Percentiles rank a stretch among this genome's conserved stretches.
phyloP scores from a whole-genome alignment of 2,113 vertebrate genomes.

The Phyllostomus discolor region DNA sequence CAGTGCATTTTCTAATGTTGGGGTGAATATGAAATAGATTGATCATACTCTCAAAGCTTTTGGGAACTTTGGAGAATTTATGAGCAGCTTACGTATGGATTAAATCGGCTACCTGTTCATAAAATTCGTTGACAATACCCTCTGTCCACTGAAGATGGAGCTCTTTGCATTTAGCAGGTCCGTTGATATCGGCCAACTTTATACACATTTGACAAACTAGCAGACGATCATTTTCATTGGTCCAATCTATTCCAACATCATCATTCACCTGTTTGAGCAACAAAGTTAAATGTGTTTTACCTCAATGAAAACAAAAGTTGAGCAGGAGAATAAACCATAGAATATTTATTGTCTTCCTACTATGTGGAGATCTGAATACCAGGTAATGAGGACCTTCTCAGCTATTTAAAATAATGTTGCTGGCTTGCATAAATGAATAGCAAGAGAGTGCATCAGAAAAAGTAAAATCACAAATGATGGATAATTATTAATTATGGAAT shows the following conservation, averaged over 20 bases:
- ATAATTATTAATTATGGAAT: neutral
- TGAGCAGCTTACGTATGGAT: neutral
- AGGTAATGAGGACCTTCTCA: neutral
- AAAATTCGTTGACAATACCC: slow-evolving; percentile 98
- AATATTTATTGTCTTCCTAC: neutral
- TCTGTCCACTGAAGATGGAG: slow-evolving; percentile 97
- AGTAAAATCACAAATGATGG: neutral
- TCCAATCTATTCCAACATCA: slow-evolving; percentile 97
- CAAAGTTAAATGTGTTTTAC: neutral
- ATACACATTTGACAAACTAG: slow-evolving; percentile 99
- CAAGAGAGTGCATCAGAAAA: neutral
- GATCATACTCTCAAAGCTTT: neutral
- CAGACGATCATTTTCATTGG: slow-evolving; percentile 96
- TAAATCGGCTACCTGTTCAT: slow-evolving; percentile 89
- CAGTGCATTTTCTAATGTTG: neutral
- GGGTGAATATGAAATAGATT: neutral
- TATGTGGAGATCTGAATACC: neutral
- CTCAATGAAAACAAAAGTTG: neutral
- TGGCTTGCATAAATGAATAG: neutral
- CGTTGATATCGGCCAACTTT: slow-evolving; percentile 97
- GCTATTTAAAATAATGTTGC: neutral
- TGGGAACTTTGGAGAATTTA: neutral
- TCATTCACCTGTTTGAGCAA: slow-evolving; percentile 88
- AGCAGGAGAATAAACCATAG: neutral
- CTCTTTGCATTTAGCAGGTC: slow-evolving; percentile 94